Evolutionary conservation across 2,888 invertebrate species (phyloP).

Genomic region (Heteropelma amictum): DNA sequence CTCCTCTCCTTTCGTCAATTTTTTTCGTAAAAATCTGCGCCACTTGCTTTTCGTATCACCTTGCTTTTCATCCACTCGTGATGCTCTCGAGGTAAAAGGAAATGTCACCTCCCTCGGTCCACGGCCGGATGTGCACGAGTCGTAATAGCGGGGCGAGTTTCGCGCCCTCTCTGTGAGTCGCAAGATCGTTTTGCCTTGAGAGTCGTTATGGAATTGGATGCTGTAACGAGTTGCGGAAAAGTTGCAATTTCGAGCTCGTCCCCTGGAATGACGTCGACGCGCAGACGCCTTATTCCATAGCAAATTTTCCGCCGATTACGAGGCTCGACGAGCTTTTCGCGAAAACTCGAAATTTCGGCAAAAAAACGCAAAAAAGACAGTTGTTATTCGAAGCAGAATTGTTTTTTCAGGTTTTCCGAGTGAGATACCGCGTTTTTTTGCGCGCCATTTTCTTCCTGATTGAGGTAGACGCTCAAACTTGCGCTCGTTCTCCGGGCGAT

Average conservation of each 20-base stretch:
- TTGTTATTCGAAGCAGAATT: no score
- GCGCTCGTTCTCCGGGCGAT: no score
- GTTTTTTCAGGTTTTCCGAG: no score
- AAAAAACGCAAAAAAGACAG: no score
- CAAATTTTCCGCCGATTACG: no score
- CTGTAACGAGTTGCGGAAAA: constrained; percentile 53
- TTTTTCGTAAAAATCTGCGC: constrained; percentile 6
- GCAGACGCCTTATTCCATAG: no score
- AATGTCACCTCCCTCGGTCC: constrained; percentile 5
- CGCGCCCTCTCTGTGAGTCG: constrained; percentile 13
- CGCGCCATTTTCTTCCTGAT: no score
- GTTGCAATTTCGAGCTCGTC: constrained; percentile 53
- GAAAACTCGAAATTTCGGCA: no score
- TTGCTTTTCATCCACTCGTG: constrained; percentile 13
- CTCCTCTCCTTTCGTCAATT: constrained; percentile 9
- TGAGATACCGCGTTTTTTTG: no score
- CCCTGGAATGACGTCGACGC: constrained; percentile 31
- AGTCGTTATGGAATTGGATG: constrained; percentile 48
- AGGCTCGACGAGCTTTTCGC: no score
- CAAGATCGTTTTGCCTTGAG: constrained; percentile 47
- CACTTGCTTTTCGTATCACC: no score
- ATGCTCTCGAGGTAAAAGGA: constrained; percentile 1
- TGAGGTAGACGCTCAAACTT: no score
- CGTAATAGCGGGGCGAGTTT: constrained; percentile 42
- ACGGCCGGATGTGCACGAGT: constrained; percentile 23